These are phyloP conservation scores for Rhagium mordax DNA, from an alignment of 2,888 invertebrate genomes.

Conservation along the genomic window DNA sequence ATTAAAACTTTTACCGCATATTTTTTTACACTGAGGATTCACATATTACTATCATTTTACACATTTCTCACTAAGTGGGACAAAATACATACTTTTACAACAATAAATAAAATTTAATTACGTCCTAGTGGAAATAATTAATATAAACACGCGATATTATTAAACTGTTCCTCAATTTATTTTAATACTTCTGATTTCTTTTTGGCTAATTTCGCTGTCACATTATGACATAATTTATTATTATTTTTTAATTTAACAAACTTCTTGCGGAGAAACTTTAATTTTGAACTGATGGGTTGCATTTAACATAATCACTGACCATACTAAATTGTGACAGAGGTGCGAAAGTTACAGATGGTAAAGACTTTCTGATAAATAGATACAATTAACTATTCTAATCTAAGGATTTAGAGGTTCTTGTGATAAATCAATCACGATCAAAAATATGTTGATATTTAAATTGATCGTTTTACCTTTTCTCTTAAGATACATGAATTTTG, in stretches of 20 bases:
- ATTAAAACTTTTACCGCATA: neutral
- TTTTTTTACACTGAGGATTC: neutral
- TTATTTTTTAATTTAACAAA: neutral
- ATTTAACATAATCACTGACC: neutral
- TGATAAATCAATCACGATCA: no score
- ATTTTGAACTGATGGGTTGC: neutral
- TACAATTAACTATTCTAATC: no score
- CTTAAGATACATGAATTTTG: no score
- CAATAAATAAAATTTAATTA: neutral
- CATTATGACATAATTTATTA: neutral
- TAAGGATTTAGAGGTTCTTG: no score
- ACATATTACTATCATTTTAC: neutral
- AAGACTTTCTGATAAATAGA: neutral
- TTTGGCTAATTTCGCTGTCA: conserved; percentile 6
- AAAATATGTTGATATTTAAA: no score
- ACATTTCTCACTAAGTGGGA: neutral
- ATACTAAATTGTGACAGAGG: neutral
- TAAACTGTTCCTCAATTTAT: neutral
- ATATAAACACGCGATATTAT: neutral
- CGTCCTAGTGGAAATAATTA: conserved; percentile 16
- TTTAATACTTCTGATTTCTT: neutral
- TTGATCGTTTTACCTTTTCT: no score
- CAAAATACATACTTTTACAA: neutral
- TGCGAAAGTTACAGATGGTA: neutral
- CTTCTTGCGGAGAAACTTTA: neutral